Evolutionary conservation across 2,888 invertebrate genomes (phyloP).

Genomic region (Andrena hattorfiana): DNA sequence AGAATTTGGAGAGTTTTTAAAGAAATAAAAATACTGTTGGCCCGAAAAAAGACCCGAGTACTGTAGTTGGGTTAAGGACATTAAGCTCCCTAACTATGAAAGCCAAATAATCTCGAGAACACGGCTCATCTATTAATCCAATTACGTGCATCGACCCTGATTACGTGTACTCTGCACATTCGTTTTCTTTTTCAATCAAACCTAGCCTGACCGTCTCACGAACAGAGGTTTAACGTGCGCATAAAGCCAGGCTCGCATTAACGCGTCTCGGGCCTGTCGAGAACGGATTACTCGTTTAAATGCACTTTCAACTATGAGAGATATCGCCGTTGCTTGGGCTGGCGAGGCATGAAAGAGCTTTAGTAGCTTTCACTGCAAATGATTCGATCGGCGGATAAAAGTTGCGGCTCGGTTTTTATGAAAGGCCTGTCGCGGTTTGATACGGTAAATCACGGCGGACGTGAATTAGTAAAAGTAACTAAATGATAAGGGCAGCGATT

Average conservation of each 20-base stretch:
- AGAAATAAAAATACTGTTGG: too few species aligned
- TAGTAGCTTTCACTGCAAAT: background rate
- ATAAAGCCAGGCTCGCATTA: constrained; percentile 15
- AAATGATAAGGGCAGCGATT: background rate
- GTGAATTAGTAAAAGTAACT: constrained; percentile 13
- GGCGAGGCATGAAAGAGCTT: constrained; percentile 14
- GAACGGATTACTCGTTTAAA: constrained; percentile 31
- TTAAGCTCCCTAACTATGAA: too few species aligned
- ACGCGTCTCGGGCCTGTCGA: background rate
- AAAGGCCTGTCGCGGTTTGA: background rate
- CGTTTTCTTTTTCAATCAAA: too few species aligned
- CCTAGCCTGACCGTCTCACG: too few species aligned
- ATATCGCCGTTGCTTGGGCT: constrained; percentile 4
- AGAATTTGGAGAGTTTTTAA: too few species aligned
- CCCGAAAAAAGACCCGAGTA: too few species aligned
- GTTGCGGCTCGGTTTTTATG: background rate
- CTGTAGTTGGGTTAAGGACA: too few species aligned
- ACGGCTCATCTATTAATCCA: too few species aligned
- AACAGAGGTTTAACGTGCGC: background rate
- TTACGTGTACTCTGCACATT: too few species aligned
- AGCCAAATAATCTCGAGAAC: too few species aligned
- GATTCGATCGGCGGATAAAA: constrained; percentile 11
- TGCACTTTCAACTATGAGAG: constrained; percentile 20
- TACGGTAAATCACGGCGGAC: background rate
- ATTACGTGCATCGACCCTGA: too few species aligned